Base-by-base conservation (phyloP, 2,797 vertebrate species). In the Epinephelus awoara region DNA sequence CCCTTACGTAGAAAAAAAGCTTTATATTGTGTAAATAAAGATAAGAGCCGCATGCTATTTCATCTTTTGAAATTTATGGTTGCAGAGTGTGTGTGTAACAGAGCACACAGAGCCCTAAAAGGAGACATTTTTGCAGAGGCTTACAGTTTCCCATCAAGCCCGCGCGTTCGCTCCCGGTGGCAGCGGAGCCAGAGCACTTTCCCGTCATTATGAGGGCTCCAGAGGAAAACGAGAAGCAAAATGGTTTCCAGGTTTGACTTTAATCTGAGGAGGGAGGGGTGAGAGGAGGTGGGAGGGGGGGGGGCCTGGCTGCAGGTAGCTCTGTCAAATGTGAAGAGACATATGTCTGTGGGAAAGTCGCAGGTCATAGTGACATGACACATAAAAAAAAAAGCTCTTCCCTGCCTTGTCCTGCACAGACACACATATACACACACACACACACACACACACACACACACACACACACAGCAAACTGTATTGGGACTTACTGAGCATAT, bases 191-290 rank as follows among this genome's bases (percentile, higher is more conserved):
- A 82, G 76, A 90, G 67, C 83, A 87, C 80, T 90, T 93, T 94
- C 84, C 90, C 82, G 83, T 93, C 92, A 93, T 94, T 93, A 93
- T 75, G 58, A 91, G 82, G 78, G 77, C 77, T 88, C 52, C 67
- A 82, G 84, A 83, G 85, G 80, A 86, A 89, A 89, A 84, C 75
- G 76, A 73, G 85, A 82, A 80, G 82, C 77, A 88, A 93, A 91
- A 94, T 95, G 83, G 91, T 93, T 94, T 94, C 92, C 91, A 93
- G 93, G 89, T 93, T 92, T 85, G 72, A 77, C 87, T 91, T 87
- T 86, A 89, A 92, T 92, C 79, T 81, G 54, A 52, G 49, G 51
- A 51, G 68, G 86, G 72, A 81, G 70, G 68, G 83, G 42, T 23
- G 71, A 64, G 38, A 42, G 27, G 67, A 34, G 42, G 27, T 6